Evolutionary conservation across 2,113 vertebrate genomes (phyloP).

Genomic region (Siniperca chuatsi): DNA sequence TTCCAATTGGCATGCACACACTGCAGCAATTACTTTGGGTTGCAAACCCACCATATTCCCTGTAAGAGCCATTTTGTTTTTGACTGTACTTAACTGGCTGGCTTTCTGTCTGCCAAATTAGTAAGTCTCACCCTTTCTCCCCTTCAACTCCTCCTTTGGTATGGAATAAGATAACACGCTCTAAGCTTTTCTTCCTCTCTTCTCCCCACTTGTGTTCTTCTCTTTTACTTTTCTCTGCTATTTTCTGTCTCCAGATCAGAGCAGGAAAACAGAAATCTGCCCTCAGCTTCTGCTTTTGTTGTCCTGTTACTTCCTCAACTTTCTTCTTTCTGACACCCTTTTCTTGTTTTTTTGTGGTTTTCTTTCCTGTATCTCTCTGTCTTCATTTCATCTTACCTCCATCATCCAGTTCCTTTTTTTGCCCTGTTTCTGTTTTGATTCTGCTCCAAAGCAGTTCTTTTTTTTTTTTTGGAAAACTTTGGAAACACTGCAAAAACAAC

Average conservation of each 20-base stretch:
- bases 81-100: not conserved
- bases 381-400: not conserved
- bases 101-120: not conserved
- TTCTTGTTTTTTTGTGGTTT: not conserved
- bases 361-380: not conserved
- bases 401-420: not conserved
- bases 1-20: not conserved
- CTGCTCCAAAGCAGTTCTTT: no score
- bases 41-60: not conserved
- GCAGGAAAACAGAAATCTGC: not conserved
- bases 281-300: not conserved
- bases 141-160: not conserved
- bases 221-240: not conserved
- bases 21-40: not conserved
- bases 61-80: not conserved
- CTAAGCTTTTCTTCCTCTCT: not conserved
- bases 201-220: not conserved
- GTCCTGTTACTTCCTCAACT: not conserved
- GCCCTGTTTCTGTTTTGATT: not conserved
- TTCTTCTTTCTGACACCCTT: not conserved
- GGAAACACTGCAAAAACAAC: not conserved
- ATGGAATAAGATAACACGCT: not conserved
- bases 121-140: not conserved
- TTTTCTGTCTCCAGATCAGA: not conserved
- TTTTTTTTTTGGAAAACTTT: not conserved